Base-by-base conservation (phyloP, 2,888 invertebrate genomes). In the Chrysolina haemoptera region DNA sequence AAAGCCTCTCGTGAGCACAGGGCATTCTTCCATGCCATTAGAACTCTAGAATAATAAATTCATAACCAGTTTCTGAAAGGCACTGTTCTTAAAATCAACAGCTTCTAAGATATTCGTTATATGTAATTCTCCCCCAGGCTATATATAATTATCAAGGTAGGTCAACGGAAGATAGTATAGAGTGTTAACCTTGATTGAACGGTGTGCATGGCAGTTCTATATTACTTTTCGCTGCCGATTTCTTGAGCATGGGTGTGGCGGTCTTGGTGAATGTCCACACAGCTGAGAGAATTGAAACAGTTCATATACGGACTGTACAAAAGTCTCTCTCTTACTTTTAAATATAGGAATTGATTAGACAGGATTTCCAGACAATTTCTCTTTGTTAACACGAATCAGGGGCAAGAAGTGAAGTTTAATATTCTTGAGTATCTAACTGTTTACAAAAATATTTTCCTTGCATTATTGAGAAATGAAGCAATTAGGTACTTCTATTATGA, bases 91-190 rank as follows among this genome's bases (percentile, higher is more conserved):
- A 50, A 66, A 74, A 67, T 69, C 70, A 70, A 70, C 65, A 46
- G 62, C 67, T 35, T 50, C 50, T 40, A 55, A 18, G 65, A 22
- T 40, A 50, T 50, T 66, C 46, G 46, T 66, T 67, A 50, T 40
- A 67, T 40, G 67, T 67, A 55, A 67, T 41, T 53, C 41, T 67
- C 67, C 35, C 67, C 35, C 40, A 40, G 67, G 67, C 67, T 53
- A 12, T 67, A 67, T 67, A 67, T 67, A 67, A 67, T 50, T 53
- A 67, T 74, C 73, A 66, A 80, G 80, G 80, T 80, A 79, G 80
- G 78, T 78, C 78, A 76, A 68, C 53, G 75, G 78, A 80, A 79
- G 72, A 48, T 67, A 79, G 71, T 80, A 76, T 80, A 64, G 79
- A 78, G 68, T 18, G 40, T 12, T 73, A 71, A 68, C 73, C 74